Evolutionary conservation across 2,797 vertebrate species (phyloP), one percentile per base, ranked within the genome.

Genomic region (Graptemys geographica): DNA sequence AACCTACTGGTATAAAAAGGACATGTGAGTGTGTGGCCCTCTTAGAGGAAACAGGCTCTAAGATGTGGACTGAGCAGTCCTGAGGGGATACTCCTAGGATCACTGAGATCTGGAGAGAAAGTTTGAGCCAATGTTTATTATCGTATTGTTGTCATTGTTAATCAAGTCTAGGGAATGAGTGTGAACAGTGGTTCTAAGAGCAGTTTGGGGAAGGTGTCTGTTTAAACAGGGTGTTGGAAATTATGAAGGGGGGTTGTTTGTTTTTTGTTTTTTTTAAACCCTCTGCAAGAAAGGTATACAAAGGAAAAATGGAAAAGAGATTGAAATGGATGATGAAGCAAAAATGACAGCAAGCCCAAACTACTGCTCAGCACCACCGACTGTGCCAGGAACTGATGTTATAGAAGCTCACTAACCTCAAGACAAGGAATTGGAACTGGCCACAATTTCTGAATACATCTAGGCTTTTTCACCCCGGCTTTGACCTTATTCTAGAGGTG

Each of bases 151-250:
- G 59, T 47, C 81, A 84, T 88, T 23, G 9, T 83, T 85, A 65
- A 28, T 57, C 16, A 78, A 78, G 44, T 49, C 74, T 18, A 57
- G 56, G 41, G 19, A 53, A 53, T 81, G 76, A 94, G 18, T 4
- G 72, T 72, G 23, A 82, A 56, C 4, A 55, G 2, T 53, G 12
- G 0, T 51, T 93, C 90, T 59, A 23, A 41, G 84, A 76, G 52
- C 65, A 88, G 55, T 8, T 21, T 33, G 33, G 3, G 6, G 84
- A 78, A 69, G 23, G 79, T 84, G 74, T 84, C 31, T 79, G 18
- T 4, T 3, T 44, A 10, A 0, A 0, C 12, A 2, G 56, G 62
- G 25, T 49, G 10, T 0, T 37, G 10, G 3, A 72, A 84, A 49
- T 47, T 5, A 3, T 4, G n/a, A 9, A 86, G 52, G 91, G 44